Evolutionary conservation across 2,888 invertebrate genomes (phyloP).

Genomic region (Orthosia cruda): DNA sequence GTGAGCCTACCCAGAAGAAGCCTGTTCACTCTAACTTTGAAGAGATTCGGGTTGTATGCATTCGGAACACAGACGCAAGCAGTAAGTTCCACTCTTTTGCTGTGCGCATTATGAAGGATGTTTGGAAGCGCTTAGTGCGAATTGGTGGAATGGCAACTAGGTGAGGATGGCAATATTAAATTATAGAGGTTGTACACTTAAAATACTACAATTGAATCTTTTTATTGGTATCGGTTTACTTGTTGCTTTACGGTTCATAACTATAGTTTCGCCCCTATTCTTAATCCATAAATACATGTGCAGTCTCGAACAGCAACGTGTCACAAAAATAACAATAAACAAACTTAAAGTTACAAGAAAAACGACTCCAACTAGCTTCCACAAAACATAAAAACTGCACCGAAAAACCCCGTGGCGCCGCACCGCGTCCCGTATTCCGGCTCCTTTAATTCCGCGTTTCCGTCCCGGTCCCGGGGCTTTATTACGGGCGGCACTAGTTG

Average conservation of each 20-base stretch:
- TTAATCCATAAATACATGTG: too few relatives aligned
- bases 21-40: too few relatives aligned
- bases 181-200: neutral
- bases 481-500: constrained; percentile 62
- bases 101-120: too few relatives aligned
- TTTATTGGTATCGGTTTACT: too few relatives aligned
- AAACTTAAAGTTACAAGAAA: constrained; percentile 12
- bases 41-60: too few relatives aligned
- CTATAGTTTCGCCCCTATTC: neutral
- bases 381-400: constrained; percentile 36
- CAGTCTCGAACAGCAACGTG: neutral
- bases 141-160: too few relatives aligned
- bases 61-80: too few relatives aligned
- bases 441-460: constrained; percentile 63
- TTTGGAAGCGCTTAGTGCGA: too few relatives aligned
- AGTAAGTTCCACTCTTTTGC: too few relatives aligned
- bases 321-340: constrained; percentile 2
- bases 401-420: constrained; percentile 27
- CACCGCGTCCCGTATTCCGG: constrained; percentile 38
- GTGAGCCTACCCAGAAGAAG: too few relatives aligned
- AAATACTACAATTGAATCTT: too few relatives aligned
- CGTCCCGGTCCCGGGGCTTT: constrained; percentile 60
- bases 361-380: constrained; percentile 21
- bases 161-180: neutral
- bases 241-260: neutral